These are phyloP conservation scores for Artibeus lituratus DNA, from an alignment of 2,797 vertebrate species.

Conservation along the genomic window DNA sequence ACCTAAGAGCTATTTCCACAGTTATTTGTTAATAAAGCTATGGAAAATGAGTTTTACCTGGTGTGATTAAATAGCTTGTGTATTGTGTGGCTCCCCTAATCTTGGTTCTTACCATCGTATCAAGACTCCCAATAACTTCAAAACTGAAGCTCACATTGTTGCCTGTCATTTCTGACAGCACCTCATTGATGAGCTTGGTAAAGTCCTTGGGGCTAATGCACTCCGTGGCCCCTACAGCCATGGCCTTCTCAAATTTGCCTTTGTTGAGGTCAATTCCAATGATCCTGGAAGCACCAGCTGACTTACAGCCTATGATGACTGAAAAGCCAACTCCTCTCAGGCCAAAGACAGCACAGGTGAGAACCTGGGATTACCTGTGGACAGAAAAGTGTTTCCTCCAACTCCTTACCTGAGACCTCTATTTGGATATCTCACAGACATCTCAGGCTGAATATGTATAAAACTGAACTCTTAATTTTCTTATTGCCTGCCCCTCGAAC, in stretches of 20 bases:
- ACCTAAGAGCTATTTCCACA: not conserved
- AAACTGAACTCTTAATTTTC: not conserved
- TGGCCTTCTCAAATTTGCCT: conserved; percentile 89
- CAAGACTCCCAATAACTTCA: conserved; percentile 89
- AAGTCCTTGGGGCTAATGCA: conserved; percentile 90
- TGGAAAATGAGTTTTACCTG: not conserved
- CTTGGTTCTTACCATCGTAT: conserved; percentile 87
- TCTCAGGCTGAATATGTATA: not conserved
- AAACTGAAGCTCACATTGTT: conserved; percentile 90
- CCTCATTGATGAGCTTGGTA: conserved; percentile 88
- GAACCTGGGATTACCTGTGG: conserved; percentile 90
- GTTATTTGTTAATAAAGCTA: not conserved
- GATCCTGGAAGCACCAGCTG: conserved; percentile 89
- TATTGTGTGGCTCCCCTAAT: not conserved
- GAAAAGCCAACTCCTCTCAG: conserved; percentile 93
- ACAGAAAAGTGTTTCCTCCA: not conserved
- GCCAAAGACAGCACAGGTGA: conserved; percentile 91
- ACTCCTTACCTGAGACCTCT: not conserved
- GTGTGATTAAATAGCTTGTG: not conserved
- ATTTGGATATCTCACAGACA: not conserved
- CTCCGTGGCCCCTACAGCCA: conserved; percentile 90
- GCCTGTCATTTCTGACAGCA: conserved; percentile 89
- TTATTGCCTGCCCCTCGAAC: not conserved
- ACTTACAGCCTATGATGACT: conserved; percentile 90
- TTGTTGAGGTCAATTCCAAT: conserved; percentile 90